Conservation (phyloP, 2,797 vertebrate genomes). For the Potorous gilbertii region DNA sequence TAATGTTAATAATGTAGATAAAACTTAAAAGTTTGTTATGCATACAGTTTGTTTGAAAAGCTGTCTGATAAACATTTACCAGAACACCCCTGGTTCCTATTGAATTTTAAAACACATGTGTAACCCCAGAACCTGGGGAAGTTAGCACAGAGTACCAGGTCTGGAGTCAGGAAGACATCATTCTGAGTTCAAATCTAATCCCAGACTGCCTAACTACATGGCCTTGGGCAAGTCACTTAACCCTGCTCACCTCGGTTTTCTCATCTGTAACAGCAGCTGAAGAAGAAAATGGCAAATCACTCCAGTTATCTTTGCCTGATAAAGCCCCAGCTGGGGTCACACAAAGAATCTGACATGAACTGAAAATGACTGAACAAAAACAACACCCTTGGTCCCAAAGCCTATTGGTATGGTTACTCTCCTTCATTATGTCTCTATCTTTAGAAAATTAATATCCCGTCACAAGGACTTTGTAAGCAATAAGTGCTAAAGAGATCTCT, state of each 20-base stretch:
- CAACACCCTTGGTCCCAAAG: neutral
- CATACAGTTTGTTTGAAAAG: neutral
- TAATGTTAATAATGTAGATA: neutral
- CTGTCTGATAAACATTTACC: neutral
- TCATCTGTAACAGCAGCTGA: neutral
- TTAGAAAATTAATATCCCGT: neutral
- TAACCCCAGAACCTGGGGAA: neutral
- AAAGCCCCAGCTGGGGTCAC: neutral
- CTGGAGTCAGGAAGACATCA: neutral
- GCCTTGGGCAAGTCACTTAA: neutral
- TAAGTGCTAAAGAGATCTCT: neutral
- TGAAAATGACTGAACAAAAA: constrained; percentile 10
- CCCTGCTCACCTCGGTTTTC: neutral
- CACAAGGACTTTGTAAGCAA: constrained; percentile 24
- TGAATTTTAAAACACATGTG: neutral
- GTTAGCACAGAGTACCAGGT: neutral
- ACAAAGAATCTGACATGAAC: neutral
- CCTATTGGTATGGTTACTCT: neutral
- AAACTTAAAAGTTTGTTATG: neutral
- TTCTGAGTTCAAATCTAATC: neutral
- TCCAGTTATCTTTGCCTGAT: neutral
- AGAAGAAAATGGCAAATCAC: neutral
- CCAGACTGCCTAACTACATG: neutral
- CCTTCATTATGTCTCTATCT: neutral
- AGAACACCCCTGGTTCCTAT: neutral